phyloP scores from a whole-genome alignment of 1,140 invertebrate genomes.

The Temnothorax curvispinosus region DNA sequence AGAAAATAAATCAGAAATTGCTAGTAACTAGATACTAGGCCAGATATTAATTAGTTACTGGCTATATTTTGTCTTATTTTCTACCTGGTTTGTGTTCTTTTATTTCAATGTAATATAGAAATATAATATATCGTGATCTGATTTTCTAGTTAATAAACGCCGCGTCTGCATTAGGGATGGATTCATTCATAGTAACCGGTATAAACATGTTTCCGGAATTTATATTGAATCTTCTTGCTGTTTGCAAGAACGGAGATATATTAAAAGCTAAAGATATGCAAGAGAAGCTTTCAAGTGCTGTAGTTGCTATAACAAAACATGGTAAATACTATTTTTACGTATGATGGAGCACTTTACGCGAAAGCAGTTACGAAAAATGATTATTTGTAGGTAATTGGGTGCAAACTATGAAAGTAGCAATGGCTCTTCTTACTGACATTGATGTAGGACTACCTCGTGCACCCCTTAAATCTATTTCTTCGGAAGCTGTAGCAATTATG shows the following conservation, averaged over 20 bases:
- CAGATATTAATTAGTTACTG: background rate
- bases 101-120: slow-evolving; percentile 8
- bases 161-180: slow-evolving; percentile 88
- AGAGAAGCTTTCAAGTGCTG: slow-evolving; percentile 80
- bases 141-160: slow-evolving; percentile 87
- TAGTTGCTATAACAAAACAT: slow-evolving; percentile 83
- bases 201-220: slow-evolving; percentile 87
- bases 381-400: slow-evolving; percentile 87
- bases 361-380: background rate
- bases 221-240: slow-evolving; percentile 81
- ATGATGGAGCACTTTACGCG: background rate
- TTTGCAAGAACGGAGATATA: slow-evolving; percentile 78
- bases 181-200: slow-evolving; percentile 89
- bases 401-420: slow-evolving; percentile 89
- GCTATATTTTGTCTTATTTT: background rate
- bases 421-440: slow-evolving; percentile 87
- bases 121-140: background rate
- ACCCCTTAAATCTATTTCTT: slow-evolving; percentile 84
- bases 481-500: slow-evolving; percentile 24
- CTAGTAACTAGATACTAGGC: background rate
- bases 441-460: slow-evolving; percentile 87
- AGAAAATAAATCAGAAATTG: background rate
- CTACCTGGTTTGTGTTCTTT: background rate
- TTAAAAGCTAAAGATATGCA: slow-evolving; percentile 82
- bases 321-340: slow-evolving; percentile 79